phyloP scores from a whole-genome alignment of 2,888 invertebrate species.

The Conistra vaccinii region DNA sequence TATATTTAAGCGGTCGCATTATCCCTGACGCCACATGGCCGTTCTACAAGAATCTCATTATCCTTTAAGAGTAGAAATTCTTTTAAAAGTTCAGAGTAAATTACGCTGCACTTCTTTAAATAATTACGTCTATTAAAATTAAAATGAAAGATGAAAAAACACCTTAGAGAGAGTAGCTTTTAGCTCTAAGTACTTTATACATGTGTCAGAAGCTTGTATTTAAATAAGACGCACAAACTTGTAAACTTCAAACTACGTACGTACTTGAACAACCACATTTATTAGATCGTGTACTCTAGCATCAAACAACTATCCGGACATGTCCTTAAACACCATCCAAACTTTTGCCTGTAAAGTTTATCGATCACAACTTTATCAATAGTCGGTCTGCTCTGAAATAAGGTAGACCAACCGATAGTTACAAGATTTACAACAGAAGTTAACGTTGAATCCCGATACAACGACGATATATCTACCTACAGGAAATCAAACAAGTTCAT shows the following conservation, averaged over 20 bases:
- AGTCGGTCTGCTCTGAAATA: conserved; percentile 70
- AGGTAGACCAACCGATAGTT: conserved; percentile 60
- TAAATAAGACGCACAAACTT: conserved; percentile 4
- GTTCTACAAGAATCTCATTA: conserved; percentile 51
- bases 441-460: conserved; percentile 13
- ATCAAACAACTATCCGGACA: conserved; percentile 53
- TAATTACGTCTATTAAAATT: conserved; percentile 44
- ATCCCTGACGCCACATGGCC: conserved; percentile 34
- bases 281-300: conserved; percentile 34
- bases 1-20: conserved; percentile 40
- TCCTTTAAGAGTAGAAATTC: conserved; percentile 36
- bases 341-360: conserved; percentile 81
- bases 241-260: conserved; percentile 28
- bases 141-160: conserved; percentile 33
- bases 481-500: neutral
- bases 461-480: neutral
- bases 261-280: conserved; percentile 42
- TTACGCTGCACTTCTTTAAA: conserved; percentile 41
- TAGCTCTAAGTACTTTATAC: conserved; percentile 2
- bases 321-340: conserved; percentile 69
- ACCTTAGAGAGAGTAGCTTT: conserved; percentile 11
- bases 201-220: conserved; percentile 8
- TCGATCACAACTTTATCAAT: conserved; percentile 88
- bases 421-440: conserved; percentile 51
- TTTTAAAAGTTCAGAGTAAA: conserved; percentile 36